phyloP scores from a whole-genome alignment of 2,888 invertebrate species.

The Pasiphila rectangulata region DNA sequence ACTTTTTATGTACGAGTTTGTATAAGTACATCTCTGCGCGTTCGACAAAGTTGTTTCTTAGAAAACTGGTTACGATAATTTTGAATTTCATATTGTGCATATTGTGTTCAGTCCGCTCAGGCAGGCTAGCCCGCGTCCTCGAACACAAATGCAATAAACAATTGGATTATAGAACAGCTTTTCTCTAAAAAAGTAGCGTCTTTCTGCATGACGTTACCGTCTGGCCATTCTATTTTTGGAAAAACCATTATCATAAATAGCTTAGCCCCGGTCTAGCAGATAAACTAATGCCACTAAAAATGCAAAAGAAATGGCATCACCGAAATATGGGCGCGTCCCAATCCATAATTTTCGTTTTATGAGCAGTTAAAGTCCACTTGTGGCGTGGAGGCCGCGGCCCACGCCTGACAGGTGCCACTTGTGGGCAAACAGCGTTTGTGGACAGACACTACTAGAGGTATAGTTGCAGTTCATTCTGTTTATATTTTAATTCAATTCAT shows the following conservation, averaged over 20 bases:
- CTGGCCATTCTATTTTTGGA: conserved; percentile 12
- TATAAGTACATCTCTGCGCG: too few species aligned
- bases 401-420: conserved; percentile 15
- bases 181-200: neutral
- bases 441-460: too few species aligned
- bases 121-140: too few species aligned
- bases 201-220: conserved; percentile 15
- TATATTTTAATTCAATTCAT: too few species aligned
- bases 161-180: neutral
- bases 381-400: conserved; percentile 13
- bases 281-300: conserved; percentile 27
- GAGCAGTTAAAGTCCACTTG: conserved; percentile 20
- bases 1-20: neutral
- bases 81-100: too few species aligned
- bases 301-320: conserved; percentile 27
- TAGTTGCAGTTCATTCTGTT: too few species aligned
- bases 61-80: too few species aligned
- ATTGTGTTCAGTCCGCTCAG: too few species aligned
- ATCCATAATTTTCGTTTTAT: conserved; percentile 30
- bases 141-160: too few species aligned
- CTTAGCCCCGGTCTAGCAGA: conserved; percentile 16
- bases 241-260: conserved; percentile 23
- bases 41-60: too few species aligned
- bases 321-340: conserved; percentile 21
- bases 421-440: conserved; percentile 9